These are phyloP conservation scores for Ifrita kowaldi DNA, from an alignment of 2,113 vertebrate genomes.

Conservation along the genomic window DNA sequence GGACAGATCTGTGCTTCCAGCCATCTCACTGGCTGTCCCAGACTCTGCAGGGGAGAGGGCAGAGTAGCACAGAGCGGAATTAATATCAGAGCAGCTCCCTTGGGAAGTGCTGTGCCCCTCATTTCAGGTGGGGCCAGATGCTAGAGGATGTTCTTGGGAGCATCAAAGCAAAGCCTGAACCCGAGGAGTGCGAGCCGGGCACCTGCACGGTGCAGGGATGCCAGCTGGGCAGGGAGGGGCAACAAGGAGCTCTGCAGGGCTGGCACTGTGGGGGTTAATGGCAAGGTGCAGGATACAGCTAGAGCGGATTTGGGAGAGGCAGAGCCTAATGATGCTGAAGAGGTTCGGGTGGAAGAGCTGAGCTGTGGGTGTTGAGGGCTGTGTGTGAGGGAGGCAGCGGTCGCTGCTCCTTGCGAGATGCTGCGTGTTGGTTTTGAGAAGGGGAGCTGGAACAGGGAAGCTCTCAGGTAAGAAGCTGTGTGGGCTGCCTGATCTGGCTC, in stretches of 20 bases:
- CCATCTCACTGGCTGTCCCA: background rate
- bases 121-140: background rate
- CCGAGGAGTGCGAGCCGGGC: fast-evolving
- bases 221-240: background rate
- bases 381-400: background rate
- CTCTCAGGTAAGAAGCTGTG: background rate
- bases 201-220: fast-evolving
- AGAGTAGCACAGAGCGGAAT: background rate
- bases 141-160: background rate
- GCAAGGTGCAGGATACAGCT: background rate
- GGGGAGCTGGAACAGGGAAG: background rate
- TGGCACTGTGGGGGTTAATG: background rate
- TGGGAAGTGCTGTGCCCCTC: background rate
- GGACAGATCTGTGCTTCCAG: background rate
- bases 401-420: fast-evolving
- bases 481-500: background rate
- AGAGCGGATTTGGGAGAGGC: background rate
- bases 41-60: background rate
- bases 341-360: background rate
- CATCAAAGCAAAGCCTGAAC: background rate
- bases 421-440: background rate
- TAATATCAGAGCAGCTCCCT: background rate
- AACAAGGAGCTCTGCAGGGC: background rate
- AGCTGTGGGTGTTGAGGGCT: background rate
- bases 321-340: background rate